Evolutionary conservation across 2,888 invertebrate species (phyloP).

Genomic region (Aleiodes alternator): DNA sequence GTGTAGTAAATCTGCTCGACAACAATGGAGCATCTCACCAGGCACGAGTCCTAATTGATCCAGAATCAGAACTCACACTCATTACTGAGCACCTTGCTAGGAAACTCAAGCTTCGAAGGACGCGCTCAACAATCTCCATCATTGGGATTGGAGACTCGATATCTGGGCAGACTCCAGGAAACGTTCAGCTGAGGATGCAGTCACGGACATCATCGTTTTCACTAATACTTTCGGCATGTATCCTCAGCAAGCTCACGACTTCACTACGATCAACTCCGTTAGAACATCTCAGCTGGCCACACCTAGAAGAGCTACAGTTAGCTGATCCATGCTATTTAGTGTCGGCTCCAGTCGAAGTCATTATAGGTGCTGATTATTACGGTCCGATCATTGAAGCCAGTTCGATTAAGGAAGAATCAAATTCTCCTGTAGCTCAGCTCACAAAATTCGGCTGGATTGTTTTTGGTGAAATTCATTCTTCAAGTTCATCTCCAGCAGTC

Average conservation of each 20-base stretch:
- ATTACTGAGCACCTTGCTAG: constrained; percentile 34
- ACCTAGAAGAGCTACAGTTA: constrained; percentile 38
- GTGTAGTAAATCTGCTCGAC: constrained; percentile 8
- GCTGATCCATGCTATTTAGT: constrained; percentile 49
- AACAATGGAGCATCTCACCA: no score
- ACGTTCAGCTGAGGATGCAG: constrained; percentile 8
- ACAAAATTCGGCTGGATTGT: constrained; percentile 47
- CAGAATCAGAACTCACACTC: constrained; percentile 48
- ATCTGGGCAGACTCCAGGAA: constrained; percentile 35
- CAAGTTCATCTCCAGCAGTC: no score
- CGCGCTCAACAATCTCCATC: constrained; percentile 39
- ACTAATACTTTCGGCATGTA: constrained; percentile 28
- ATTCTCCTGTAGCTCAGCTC: constrained; percentile 43
- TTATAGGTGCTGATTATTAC: constrained; percentile 52
- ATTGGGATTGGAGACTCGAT: neutral
- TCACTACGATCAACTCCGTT: constrained; percentile 41
- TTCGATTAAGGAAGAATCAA: constrained; percentile 30
- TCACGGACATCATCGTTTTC: constrained; percentile 17
- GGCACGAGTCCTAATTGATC: constrained; percentile 46
- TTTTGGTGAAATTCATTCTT: constrained; percentile 25
- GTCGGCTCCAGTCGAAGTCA: constrained; percentile 47
- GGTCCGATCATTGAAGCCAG: constrained; percentile 42
- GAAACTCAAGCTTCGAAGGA: constrained; percentile 20
- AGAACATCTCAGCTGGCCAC: constrained; percentile 42
- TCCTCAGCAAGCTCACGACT: constrained; percentile 36